These are phyloP conservation scores for Patella depressa DNA, from an alignment of 2,888 invertebrate genomes.

Conservation along the genomic window DNA sequence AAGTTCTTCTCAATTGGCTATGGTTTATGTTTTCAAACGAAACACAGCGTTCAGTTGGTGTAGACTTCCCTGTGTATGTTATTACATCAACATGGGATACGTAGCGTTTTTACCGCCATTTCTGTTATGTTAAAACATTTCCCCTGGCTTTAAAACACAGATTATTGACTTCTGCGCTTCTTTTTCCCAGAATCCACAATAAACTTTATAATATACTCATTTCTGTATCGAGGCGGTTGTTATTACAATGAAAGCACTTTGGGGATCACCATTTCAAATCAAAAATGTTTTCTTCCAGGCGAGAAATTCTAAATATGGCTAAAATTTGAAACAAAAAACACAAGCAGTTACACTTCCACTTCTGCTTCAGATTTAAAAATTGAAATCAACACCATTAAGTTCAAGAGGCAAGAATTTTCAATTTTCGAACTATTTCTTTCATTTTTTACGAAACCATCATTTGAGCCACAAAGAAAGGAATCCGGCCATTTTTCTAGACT, in stretches of 20 bases:
- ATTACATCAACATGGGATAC: neutral
- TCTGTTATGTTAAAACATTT: conserved; percentile 7
- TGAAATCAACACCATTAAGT: neutral
- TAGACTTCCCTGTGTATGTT: conserved; percentile 2
- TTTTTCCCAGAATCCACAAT: too few species aligned
- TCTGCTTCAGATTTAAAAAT: neutral
- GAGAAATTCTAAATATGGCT: neutral
- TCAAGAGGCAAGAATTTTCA: neutral
- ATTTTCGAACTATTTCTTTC: conserved; percentile 1
- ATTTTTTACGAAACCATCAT: neutral
- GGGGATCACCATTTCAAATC: too few species aligned
- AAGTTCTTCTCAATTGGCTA: conserved; percentile 5
- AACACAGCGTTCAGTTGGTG: neutral
- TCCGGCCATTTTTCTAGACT: neutral
- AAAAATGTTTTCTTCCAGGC: too few species aligned
- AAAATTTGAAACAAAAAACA: neutral
- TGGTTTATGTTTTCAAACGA: conserved; percentile 10
- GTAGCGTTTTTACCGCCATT: neutral
- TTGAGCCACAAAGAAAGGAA: conserved; percentile 3
- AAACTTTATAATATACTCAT: too few species aligned
- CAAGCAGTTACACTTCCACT: neutral
- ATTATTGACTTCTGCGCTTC: too few species aligned
- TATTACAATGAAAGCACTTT: too few species aligned
- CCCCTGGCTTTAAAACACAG: neutral
- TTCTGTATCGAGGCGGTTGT: too few species aligned